Evolutionary conservation across 2,113 vertebrate species (phyloP).

Genomic region (Petaurus breviceps): DNA sequence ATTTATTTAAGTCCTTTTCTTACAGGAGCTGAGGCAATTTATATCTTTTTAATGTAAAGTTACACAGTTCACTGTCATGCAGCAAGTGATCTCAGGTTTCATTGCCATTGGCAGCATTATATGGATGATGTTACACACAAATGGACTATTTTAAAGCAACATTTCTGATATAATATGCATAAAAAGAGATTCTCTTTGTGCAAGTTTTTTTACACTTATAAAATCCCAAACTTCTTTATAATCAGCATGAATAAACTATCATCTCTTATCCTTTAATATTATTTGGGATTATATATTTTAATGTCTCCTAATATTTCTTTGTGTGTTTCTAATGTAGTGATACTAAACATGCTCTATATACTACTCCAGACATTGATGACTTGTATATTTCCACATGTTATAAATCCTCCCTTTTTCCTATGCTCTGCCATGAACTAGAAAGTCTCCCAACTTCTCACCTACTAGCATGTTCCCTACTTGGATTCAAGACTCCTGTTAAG

Average conservation of each 20-base stretch:
- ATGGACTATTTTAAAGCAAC: conserved; percentile 34
- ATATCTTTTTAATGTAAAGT: background rate
- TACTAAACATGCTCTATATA: background rate
- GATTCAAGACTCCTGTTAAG: background rate
- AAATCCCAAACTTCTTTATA: background rate
- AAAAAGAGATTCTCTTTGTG: background rate
- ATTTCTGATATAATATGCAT: conserved; percentile 14
- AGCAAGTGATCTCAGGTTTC: conserved; percentile 55
- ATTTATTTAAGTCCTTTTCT: background rate
- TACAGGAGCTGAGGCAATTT: background rate
- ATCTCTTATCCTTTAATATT: background rate
- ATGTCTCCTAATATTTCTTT: background rate
- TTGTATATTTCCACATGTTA: background rate
- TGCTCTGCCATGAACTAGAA: background rate
- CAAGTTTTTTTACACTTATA: background rate
- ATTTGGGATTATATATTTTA: background rate
- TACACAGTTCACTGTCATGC: background rate
- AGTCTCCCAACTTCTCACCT: background rate
- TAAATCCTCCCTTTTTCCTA: background rate
- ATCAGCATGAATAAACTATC: background rate
- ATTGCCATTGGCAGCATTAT: background rate
- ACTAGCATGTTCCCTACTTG: background rate
- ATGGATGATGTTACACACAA: conserved; percentile 37
- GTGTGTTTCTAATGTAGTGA: background rate
- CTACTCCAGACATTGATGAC: conserved; percentile 25